phyloP scores from a whole-genome alignment of 2,113 vertebrate species.

The Myrmecobius fasciatus region DNA sequence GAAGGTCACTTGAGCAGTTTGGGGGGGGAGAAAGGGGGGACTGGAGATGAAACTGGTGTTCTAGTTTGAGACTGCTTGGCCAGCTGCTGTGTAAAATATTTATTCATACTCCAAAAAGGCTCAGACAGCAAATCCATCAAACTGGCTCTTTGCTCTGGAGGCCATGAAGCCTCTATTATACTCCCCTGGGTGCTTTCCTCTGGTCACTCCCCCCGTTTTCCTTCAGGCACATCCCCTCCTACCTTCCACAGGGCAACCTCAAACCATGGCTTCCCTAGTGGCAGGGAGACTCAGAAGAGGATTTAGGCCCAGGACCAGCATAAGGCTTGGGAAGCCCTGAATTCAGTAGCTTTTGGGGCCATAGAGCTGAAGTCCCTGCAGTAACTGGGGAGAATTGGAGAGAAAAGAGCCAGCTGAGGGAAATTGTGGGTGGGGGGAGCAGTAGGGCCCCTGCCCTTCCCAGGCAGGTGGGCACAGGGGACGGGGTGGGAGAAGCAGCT shows the following conservation, averaged over 20 bases:
- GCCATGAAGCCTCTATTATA: background rate
- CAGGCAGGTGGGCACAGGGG: background rate
- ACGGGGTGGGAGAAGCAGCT: conserved; percentile 33
- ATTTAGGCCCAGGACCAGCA: background rate
- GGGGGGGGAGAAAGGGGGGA: background rate
- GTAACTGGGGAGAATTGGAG: background rate
- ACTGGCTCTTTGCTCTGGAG: background rate
- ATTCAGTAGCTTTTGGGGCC: background rate
- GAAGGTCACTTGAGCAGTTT: background rate
- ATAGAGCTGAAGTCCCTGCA: background rate
- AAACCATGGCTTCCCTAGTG: background rate
- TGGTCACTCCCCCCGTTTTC: conserved; percentile 7
- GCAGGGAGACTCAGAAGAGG: conserved; percentile 1
- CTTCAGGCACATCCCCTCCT: background rate
- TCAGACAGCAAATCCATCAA: conserved; percentile 64
- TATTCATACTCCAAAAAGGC: conserved; percentile 81
- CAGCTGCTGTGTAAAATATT: conserved; percentile 80
- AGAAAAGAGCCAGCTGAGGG: background rate
- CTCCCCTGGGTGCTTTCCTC: conserved; percentile 2
- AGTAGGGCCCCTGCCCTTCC: conserved; percentile 18
- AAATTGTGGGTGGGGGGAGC: background rate
- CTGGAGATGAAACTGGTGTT: background rate
- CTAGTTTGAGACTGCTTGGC: background rate
- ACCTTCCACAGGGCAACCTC: background rate
- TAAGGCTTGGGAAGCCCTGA: conserved; percentile 21